Conservation (phyloP, 1,140 invertebrate species). For the Halesus radiatus region DNA sequence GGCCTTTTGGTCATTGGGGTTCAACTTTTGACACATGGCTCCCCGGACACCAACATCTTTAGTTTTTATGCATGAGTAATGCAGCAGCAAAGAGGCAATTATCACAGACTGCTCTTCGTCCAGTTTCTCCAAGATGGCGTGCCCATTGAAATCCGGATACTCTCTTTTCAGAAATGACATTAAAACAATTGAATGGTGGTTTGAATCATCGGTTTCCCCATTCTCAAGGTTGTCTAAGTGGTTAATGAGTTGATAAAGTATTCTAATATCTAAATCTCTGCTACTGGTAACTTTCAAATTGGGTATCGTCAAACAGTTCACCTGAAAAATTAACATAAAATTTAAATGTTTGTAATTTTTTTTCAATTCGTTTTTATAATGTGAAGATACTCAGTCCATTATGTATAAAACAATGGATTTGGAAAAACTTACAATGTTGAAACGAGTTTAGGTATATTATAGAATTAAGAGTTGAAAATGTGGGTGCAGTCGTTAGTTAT, state of each 20-base stretch:
- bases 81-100: constrained; percentile 41
- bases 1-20: constrained; percentile 42
- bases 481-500: too few species aligned
- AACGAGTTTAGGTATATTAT: background rate
- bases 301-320: constrained; percentile 40
- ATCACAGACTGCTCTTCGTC: constrained; percentile 34
- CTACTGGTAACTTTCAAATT: constrained; percentile 25
- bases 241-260: constrained; percentile 31
- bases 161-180: constrained; percentile 45
- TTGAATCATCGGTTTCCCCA: background rate
- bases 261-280: constrained; percentile 16
- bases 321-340: constrained; percentile 17
- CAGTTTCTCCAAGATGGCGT: background rate
- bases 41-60: constrained; percentile 39
- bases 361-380: background rate
- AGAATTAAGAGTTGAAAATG: too few species aligned
- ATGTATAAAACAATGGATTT: background rate
- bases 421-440: background rate
- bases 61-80: constrained; percentile 49
- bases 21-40: constrained; percentile 47
- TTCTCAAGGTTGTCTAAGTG: constrained; percentile 31
- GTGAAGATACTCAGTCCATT: background rate
- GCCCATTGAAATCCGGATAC: constrained; percentile 43
- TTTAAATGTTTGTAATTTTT: background rate
- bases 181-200: background rate